Evolutionary conservation across 2,797 vertebrate genomes (phyloP).

Genomic region (Acrossocheilus wenchowensis): DNA sequence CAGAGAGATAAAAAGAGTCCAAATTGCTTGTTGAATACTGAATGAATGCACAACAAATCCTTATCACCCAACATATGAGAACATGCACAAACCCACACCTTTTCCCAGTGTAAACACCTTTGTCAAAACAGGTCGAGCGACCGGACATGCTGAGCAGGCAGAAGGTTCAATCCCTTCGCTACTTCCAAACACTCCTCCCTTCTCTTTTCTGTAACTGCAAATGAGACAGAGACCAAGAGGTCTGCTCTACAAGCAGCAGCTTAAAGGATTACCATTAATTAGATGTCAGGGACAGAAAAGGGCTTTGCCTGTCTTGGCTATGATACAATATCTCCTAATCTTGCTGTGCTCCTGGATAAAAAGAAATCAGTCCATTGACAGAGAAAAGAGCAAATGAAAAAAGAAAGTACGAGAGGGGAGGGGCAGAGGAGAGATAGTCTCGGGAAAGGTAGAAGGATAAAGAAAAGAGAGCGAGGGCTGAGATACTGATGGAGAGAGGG

Average conservation of each 20-base stretch:
- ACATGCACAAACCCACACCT: slow-evolving; percentile 27
- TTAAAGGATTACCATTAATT: slow-evolving; percentile 96
- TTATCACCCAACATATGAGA: slow-evolving; percentile 16
- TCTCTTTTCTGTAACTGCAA: slow-evolving; percentile 72
- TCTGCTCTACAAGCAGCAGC: slow-evolving; percentile 80
- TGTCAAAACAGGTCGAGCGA: slow-evolving; percentile 54
- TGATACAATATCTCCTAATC: slow-evolving; percentile 91
- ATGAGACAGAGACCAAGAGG: slow-evolving; percentile 79
- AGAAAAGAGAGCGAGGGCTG: slow-evolving; percentile 70
- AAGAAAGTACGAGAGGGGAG: slow-evolving; percentile 53
- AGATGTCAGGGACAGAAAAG: slow-evolving; percentile 79
- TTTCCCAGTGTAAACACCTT: slow-evolving; percentile 16
- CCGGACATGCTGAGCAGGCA: slow-evolving; percentile 74
- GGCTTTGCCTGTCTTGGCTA: slow-evolving; percentile 84
- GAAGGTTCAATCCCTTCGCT: slow-evolving; percentile 50
- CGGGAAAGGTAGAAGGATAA: slow-evolving; percentile 56
- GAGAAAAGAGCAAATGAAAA: slow-evolving; percentile 74
- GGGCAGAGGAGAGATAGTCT: slow-evolving; percentile 37
- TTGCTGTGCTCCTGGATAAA: slow-evolving; percentile 80
- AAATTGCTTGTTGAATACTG: slow-evolving; percentile 2
- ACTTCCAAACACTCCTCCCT: slow-evolving; percentile 37
- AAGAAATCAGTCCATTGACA: slow-evolving; percentile 86
- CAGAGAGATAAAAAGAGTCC: not conserved
- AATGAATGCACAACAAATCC: not conserved
- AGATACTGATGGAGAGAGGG: slow-evolving; percentile 64